phyloP scores from a whole-genome alignment of 2,113 vertebrate genomes.

The Heliornis fulica region DNA sequence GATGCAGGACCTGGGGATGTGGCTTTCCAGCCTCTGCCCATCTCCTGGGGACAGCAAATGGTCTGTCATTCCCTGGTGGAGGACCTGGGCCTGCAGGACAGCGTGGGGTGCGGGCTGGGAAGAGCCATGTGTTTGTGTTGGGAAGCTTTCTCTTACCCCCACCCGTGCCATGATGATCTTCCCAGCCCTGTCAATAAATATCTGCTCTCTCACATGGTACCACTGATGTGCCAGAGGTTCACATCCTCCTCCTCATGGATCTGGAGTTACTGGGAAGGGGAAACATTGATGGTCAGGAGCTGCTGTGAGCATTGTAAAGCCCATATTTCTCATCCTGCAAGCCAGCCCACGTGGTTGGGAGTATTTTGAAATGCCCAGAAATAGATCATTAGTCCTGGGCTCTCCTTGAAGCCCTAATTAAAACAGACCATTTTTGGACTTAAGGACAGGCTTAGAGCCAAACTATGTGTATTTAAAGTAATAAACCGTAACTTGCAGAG shows the following conservation, averaged over 20 bases:
- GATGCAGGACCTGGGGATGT: too few relatives aligned
- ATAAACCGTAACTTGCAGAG: not conserved
- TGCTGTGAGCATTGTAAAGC: not conserved
- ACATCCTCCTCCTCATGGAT: not conserved
- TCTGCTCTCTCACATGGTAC: not conserved
- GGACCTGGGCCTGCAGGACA: not conserved
- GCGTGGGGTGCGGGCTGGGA: not conserved
- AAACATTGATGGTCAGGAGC: not conserved
- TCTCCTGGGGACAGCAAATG: not conserved
- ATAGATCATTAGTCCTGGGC: not conserved
- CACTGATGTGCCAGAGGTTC: not conserved
- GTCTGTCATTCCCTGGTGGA: not conserved
- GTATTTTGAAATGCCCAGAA: not conserved
- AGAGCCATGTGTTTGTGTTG: not conserved
- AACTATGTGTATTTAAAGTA: not conserved
- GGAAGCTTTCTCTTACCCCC: not conserved
- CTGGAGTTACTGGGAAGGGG: not conserved
- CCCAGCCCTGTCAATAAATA: not conserved
- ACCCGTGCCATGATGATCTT: not conserved
- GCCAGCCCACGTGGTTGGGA: not conserved
- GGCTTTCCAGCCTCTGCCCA: not conserved
- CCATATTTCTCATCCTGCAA: not conserved
- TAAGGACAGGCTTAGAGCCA: not conserved
- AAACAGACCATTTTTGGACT: not conserved
- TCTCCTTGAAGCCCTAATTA: not conserved